phyloP scores from a whole-genome alignment of 1,140 invertebrate genomes.

The Gyrodactylus bullatarudis region DNA sequence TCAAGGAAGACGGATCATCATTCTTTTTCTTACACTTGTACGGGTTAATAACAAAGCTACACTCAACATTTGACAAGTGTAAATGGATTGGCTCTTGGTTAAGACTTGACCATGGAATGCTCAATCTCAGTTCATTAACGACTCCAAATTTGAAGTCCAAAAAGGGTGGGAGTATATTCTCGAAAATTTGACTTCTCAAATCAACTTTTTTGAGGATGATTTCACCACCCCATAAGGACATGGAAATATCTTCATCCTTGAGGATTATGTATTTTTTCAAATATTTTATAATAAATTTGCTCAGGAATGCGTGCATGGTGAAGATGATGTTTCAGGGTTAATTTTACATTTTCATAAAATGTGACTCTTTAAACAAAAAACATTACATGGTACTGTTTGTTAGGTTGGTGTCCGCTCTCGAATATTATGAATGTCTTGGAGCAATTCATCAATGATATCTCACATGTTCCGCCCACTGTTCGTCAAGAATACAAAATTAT shows the following conservation, averaged over 20 bases:
- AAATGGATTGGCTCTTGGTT: neutral
- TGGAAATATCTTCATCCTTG: neutral
- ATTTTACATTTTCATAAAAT: no score
- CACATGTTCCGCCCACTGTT: neutral
- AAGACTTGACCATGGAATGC: neutral
- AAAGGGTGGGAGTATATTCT: neutral
- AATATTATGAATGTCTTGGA: no score
- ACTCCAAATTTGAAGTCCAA: neutral
- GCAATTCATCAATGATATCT: neutral
- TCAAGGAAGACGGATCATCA: neutral
- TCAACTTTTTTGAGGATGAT: neutral
- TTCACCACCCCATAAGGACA: neutral
- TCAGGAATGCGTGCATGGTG: neutral
- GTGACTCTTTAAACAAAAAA: no score
- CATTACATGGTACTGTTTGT: no score
- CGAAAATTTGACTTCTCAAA: neutral
- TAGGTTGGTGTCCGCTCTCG: no score
- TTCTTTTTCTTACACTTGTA: neutral
- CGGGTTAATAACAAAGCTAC: neutral
- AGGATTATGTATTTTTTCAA: neutral
- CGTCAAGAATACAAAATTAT: constrained; percentile 3
- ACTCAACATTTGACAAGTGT: neutral
- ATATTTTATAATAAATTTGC: neutral
- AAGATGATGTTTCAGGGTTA: no score
- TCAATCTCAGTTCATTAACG: neutral